Conservation (phyloP, 2,113 vertebrate species). For the Strix aluco region DNA sequence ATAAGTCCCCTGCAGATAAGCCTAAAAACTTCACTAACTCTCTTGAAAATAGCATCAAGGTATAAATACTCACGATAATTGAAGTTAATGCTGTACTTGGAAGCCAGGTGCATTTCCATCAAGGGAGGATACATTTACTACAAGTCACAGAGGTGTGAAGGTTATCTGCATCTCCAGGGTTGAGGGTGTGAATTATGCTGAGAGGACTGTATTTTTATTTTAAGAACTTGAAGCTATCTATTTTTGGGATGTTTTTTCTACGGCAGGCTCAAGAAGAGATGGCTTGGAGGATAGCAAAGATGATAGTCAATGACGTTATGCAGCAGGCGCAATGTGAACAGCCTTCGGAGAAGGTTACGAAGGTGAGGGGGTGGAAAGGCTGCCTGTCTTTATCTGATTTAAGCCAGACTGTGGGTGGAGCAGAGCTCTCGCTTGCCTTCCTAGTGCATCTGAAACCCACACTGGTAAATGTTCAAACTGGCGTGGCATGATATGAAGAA, state of each 20-base stretch:
- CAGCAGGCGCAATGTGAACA: conserved; percentile 88
- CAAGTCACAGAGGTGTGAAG: not conserved
- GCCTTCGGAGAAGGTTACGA: conserved; percentile 80
- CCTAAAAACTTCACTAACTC: not conserved
- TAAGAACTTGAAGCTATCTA: not conserved
- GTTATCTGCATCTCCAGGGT: fast-evolving
- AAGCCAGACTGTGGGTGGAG: conserved; percentile 7
- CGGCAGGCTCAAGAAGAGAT: conserved; percentile 95
- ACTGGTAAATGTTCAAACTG: not conserved
- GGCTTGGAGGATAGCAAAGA: conserved; percentile 98
- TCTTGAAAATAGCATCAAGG: not conserved
- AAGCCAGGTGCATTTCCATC: not conserved
- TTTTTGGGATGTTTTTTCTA: not conserved
- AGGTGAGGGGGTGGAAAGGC: conserved; percentile 74
- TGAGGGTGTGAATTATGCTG: not conserved
- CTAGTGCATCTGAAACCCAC: not conserved
- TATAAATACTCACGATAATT: not conserved
- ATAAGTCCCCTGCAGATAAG: not conserved
- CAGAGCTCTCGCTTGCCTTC: not conserved
- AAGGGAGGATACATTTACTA: fast-evolving
- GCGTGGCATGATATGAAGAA: not conserved
- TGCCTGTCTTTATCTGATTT: not conserved
- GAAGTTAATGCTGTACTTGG: not conserved
- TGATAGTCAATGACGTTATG: conserved; percentile 98
- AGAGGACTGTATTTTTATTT: not conserved